phyloP scores from a whole-genome alignment of 2,888 invertebrate genomes.

The Eupithecia dodoneata region DNA sequence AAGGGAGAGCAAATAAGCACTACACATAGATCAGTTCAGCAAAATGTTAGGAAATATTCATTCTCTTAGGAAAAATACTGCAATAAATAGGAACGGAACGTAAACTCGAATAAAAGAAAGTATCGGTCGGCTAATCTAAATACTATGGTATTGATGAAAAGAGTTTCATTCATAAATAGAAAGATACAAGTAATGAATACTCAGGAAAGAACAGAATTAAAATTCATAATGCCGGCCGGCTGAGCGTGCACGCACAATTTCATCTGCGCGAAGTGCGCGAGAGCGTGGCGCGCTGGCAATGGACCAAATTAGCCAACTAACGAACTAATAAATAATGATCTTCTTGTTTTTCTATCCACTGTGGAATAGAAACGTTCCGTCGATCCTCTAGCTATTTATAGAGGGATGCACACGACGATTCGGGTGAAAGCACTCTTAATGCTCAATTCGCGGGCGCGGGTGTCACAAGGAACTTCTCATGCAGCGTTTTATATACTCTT shows the following conservation, averaged over 20 bases:
- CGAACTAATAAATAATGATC: conserved; percentile 84
- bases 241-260: conserved; percentile 74
- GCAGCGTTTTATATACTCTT: conserved; percentile 67
- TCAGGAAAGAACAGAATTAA: conserved; percentile 59
- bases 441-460: conserved; percentile 72
- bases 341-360: conserved; percentile 82
- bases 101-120: conserved; percentile 13
- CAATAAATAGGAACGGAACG: neutral
- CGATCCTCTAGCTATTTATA: conserved; percentile 78
- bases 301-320: conserved; percentile 84
- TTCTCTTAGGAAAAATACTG: neutral
- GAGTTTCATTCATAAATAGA: conserved; percentile 29
- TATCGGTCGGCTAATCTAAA: conserved; percentile 4
- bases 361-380: conserved; percentile 80
- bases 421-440: conserved; percentile 83
- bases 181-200: conserved; percentile 31
- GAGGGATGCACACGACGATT: conserved; percentile 77
- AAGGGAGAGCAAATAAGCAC: conserved; percentile 26
- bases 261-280: conserved; percentile 73
- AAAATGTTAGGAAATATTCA: neutral
- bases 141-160: conserved; percentile 17
- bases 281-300: conserved; percentile 81
- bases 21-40: neutral
- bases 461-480: conserved; percentile 65
- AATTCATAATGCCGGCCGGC: conserved; percentile 57